Percentiles rank a stretch among this genome's conserved stretches.
Conservation (phyloP, 2,888 invertebrate genomes). For the Margaritifera margaritifera region DNA sequence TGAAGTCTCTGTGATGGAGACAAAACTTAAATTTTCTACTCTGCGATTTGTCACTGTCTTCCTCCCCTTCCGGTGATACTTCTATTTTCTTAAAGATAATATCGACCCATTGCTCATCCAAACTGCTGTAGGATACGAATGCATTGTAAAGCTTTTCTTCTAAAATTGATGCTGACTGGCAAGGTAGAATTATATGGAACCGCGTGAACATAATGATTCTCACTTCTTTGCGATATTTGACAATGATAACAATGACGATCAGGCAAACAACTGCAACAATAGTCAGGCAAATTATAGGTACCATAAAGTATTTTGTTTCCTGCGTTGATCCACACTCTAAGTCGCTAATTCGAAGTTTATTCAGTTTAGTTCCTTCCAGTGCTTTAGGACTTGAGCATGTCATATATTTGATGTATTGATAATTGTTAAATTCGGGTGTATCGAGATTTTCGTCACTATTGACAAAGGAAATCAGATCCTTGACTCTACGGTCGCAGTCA, state of each 20-base stretch:
- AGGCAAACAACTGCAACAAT: conserved; percentile 20
- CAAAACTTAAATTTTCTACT: conserved; percentile 45
- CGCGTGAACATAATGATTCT: conserved; percentile 54
- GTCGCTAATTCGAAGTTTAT: conserved; percentile 17
- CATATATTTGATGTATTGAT: conserved; percentile 37
- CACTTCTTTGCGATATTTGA: conserved; percentile 41
- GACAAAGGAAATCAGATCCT: conserved; percentile 20
- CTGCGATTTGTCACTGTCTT: conserved; percentile 78
- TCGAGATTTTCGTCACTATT: conserved; percentile 16
- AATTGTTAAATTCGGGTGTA: conserved; percentile 22
- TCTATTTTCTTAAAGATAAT: conserved; percentile 87
- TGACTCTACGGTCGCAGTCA: conserved; percentile 35
- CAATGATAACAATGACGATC: conserved; percentile 11
- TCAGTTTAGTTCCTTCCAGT: conserved; percentile 24
- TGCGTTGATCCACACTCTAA: conserved; percentile 13
- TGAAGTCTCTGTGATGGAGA: conserved; percentile 58
- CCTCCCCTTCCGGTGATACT: conserved; percentile 77
- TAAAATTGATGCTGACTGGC: conserved; percentile 27
- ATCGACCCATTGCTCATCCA: conserved; percentile 89
- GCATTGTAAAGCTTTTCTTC: conserved; percentile 80
- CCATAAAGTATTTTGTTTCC: conserved; percentile 25
- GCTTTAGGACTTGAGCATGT: conserved; percentile 33
- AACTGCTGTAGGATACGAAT: conserved; percentile 91
- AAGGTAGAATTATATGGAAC: conserved; percentile 58
- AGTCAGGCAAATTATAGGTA: conserved; percentile 28